Base-by-base conservation (phyloP, 2,888 invertebrate genomes). In the Tiliacea citrago region DNA sequence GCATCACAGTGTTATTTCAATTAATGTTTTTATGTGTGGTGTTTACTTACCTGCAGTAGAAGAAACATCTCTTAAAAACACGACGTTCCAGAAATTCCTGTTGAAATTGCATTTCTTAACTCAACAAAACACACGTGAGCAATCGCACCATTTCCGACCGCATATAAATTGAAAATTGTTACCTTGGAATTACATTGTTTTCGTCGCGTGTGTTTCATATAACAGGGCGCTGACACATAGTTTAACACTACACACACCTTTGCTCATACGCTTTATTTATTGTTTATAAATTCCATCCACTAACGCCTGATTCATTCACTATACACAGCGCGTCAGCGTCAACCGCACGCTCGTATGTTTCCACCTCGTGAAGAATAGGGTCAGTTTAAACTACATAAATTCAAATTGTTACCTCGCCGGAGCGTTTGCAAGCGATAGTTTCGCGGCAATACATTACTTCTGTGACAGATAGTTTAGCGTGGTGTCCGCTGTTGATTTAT, bases 391-490 rank as follows among this genome's bases (percentile, higher is more conserved):
- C 71, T 78, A 85, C 85, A 83, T 86, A 69, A 66, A 85, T 83
- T 81, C 60, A 79, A 75, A 74, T 81, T 4, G 78, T 81, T 83
- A 73, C 74, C 73, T 77, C 65, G 47, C 58, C 18, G 77, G 12
- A 61, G 73, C 81, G 63, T 49, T 69, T 29, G 66, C 63, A 58
- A 62, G 73, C 82, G 75, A 77, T 72, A 77, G 75, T 67, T 79
- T 65, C 69, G 75, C 72, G 71, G 67, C 71, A 51, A 73, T 75
- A 70, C 73, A 72, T 77, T 82, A 82, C 75, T 35, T 12, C 51
- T 82, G 85, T 85, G 83, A 85, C 85, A 87, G 75, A 80, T 78
- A 85, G 83, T 85, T 85, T 85, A 83, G 78, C 74, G 74, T 29
- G 62, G 80, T 76, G 77, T 85, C 83, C 69, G 62, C 75, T 75